These are phyloP conservation scores for Tauraco hartlaubi DNA, from an alignment of 2,797 vertebrate genomes.

Conservation along the genomic window DNA sequence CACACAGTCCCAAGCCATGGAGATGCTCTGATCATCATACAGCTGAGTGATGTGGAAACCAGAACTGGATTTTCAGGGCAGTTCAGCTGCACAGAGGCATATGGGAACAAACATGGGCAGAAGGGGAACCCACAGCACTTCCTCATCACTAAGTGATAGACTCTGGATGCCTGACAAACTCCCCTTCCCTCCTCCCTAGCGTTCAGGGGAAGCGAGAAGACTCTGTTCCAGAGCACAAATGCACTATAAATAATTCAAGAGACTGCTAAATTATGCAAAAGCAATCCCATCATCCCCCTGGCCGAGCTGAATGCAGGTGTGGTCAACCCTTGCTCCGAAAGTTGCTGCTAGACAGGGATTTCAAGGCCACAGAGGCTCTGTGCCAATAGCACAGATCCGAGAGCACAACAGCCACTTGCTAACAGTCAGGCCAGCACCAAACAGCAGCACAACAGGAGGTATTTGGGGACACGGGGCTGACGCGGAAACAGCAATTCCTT, in stretches of 20 bases:
- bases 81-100: background rate
- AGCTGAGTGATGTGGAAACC: background rate
- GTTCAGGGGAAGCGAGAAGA: conserved; percentile 31
- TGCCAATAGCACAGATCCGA: background rate
- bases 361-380: conserved; percentile 9
- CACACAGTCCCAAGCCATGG: fast-evolving
- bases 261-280: conserved; percentile 69
- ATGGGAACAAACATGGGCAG: background rate
- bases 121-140: conserved; percentile 13
- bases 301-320: conserved; percentile 50
- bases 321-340: conserved; percentile 41
- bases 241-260: conserved; percentile 67
- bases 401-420: background rate
- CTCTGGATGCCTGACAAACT: conserved; percentile 32
- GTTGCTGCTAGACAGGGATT: background rate
- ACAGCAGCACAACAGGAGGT: background rate
- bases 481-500: background rate
- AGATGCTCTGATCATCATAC: background rate
- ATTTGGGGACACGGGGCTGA: background rate
- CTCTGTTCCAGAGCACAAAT: conserved; percentile 58
- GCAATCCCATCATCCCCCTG: conserved; percentile 32
- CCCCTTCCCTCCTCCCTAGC: background rate
- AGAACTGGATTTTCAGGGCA: background rate
- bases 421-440: background rate
- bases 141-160: background rate